A percentile compares a stretch with the other conserved stretches of the same genome.
Evolutionary conservation across 2,797 vertebrate genomes (phyloP).

Genomic region (Channa striata): DNA sequence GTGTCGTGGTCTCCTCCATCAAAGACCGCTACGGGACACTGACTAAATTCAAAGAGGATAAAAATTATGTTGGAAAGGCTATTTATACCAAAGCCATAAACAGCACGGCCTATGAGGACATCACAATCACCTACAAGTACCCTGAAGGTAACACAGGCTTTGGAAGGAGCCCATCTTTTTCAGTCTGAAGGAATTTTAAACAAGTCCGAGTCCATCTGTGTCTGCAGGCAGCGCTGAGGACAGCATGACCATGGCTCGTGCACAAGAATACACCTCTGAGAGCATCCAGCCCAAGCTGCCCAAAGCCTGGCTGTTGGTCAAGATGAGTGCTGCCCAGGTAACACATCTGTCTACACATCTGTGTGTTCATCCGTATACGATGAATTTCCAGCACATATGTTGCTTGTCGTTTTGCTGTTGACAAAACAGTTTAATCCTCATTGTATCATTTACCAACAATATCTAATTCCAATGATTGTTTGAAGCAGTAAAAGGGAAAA

Average conservation of each 20-base stretch:
- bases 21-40: conserved; percentile 80
- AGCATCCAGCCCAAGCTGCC: conserved; percentile 30
- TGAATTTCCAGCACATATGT: too few relatives aligned
- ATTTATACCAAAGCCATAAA: conserved; percentile 87
- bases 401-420: too few relatives aligned
- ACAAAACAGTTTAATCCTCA: too few relatives aligned
- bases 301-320: conserved; percentile 60
- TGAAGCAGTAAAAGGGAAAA: too few relatives aligned
- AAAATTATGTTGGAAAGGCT: conserved; percentile 78
- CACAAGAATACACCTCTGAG: conserved; percentile 80
- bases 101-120: conserved; percentile 55
- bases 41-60: conserved; percentile 76
- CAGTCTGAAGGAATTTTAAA: neutral
- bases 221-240: conserved; percentile 83
- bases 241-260: conserved; percentile 75
- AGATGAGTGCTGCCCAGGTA: conserved; percentile 58
- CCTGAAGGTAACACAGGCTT: conserved; percentile 79
- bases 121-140: conserved; percentile 90
- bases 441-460: too few relatives aligned
- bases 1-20: conserved; percentile 86
- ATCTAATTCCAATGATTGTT: too few relatives aligned
- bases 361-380: too few relatives aligned
- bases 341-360: neutral
- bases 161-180: neutral
- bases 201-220: neutral